Evolutionary conservation across 2,113 vertebrate species (phyloP), one percentile per base, ranked within the genome.

Genomic region (Nyctibius bracteatus): DNA sequence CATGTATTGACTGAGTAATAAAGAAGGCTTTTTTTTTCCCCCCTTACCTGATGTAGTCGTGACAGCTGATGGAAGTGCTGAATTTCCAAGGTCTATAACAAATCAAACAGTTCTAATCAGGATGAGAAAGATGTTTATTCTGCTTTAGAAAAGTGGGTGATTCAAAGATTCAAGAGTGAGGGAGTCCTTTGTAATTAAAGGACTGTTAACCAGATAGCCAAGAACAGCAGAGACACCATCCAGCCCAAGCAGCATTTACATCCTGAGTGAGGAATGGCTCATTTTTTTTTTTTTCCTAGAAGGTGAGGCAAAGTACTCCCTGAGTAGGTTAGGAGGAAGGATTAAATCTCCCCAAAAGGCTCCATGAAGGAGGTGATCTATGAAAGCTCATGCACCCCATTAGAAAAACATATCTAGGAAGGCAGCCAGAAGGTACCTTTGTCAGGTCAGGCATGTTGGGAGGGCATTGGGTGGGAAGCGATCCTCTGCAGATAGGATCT

Each of bases 381-480:
- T 49, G 46, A 78, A 90, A 85, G 21, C 10, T 66, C 41, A 25
- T 19, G 47, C 12, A 58, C 2, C 17, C 41, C 16, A 22, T n/a
- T 41, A 71, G 39, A 37, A 80, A 80, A 91, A 43, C 3, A 0
- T 41, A 19, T 18, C n/a, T 91, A 47, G 22, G 58, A 59, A 80
- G 35, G 52, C 39, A 91, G 35, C 12, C 37, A 52, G 75, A 52
- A 31, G 7, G 10, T 39, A 23, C 11, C 14, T 72, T 25, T 86
- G 30, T 24, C 9, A 35, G 24, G 20, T 39, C 43, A 31, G 66
- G 70, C 22, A 17, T 0, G 0, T 11, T 58, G 66, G 55, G 63
- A 70, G 55, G 33, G 20, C 0, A 0, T 3, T 28, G 54, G 16
- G 24, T 13, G 5, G 30, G 37, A 22, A 63, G 13, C 1, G 5